Conservation (phyloP, 2,797 vertebrate genomes). For the Setipinna tenuifilis region DNA sequence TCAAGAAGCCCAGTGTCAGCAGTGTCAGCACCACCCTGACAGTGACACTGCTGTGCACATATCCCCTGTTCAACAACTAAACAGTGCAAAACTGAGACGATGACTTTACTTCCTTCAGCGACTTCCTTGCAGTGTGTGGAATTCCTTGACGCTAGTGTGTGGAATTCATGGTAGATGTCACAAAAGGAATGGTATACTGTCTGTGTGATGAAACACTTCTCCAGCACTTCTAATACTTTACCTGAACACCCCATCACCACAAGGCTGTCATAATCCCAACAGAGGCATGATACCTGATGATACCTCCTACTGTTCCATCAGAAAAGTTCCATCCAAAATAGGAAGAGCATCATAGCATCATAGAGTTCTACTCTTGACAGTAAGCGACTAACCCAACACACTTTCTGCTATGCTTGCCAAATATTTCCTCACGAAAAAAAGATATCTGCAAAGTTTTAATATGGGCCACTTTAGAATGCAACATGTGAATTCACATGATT, state of each 20-base stretch:
- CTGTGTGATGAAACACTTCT: not conserved
- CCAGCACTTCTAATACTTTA: not conserved
- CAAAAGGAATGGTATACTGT: too few species aligned
- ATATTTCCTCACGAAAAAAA: too few species aligned
- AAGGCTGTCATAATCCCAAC: not conserved
- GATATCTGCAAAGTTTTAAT: too few species aligned
- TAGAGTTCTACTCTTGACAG: too few species aligned
- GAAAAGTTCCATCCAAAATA: too few species aligned
- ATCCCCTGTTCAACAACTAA: not conserved
- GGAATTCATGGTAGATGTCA: not conserved
- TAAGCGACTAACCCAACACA: too few species aligned
- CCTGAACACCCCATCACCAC: not conserved
- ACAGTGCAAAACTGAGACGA: not conserved
- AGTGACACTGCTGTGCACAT: slow-evolving; percentile 60
- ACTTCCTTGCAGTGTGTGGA: not conserved
- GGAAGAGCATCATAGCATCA: too few species aligned
- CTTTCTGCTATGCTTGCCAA: too few species aligned
- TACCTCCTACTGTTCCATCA: too few species aligned
- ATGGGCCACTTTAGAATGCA: too few species aligned
- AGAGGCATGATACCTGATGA: too few species aligned
- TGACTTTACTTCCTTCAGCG: not conserved
- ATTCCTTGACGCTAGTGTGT: not conserved
- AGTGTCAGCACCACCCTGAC: slow-evolving; percentile 38
- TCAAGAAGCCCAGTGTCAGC: slow-evolving; percentile 68
- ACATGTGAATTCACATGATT: too few species aligned